A percentile compares a stretch with the other conserved stretches of the same genome.
phyloP scores from a whole-genome alignment of 2,888 invertebrate genomes.

The Oasisia sp. region DNA sequence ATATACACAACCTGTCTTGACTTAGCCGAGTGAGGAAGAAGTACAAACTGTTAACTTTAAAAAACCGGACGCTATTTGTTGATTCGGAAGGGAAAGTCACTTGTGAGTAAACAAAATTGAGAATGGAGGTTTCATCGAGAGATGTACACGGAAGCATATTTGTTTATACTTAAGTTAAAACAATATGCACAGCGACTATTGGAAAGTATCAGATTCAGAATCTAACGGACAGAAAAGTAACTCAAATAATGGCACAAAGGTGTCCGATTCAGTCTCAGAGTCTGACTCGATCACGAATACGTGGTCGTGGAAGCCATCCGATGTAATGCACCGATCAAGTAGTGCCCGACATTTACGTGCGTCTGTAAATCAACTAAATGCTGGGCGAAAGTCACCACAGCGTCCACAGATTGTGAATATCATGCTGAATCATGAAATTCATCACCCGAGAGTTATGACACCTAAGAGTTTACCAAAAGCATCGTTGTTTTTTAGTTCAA shows the following conservation, averaged over 20 bases:
- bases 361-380: background rate
- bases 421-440: slow-evolving; percentile 4
- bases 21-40: background rate
- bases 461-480: slow-evolving; percentile 10
- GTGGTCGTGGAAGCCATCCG: background rate
- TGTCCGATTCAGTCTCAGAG: background rate
- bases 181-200: slow-evolving; percentile 6
- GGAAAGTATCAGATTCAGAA: slow-evolving; percentile 12
- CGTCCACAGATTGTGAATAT: background rate
- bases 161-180: background rate
- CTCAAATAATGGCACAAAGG: background rate
- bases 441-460: background rate
- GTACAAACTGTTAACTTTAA: background rate
- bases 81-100: background rate
- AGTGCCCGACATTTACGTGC: slow-evolving; percentile 12
- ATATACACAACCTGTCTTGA: background rate
- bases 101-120: slow-evolving; percentile 13
- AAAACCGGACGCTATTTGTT: background rate
- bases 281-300: background rate
- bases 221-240: slow-evolving; percentile 1
- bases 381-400: background rate
- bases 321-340: background rate
- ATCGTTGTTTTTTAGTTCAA: background rate
- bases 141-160: background rate
- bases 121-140: background rate